phyloP scores from a whole-genome alignment of 2,113 vertebrate species.

The Pitta sordida region DNA sequence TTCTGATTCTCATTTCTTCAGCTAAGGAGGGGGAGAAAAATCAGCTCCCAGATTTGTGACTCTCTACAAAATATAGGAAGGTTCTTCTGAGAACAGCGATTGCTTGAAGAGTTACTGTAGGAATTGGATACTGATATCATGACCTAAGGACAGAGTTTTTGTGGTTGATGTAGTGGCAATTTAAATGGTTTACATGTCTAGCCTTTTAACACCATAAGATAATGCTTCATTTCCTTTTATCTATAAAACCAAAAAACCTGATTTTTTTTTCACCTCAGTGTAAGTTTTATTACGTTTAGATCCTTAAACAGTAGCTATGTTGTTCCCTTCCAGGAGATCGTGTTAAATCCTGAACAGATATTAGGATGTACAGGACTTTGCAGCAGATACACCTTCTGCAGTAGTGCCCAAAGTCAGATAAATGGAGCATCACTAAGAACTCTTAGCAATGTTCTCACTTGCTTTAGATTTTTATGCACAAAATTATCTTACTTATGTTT shows the following conservation, averaged over 20 bases:
- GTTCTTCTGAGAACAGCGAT: not conserved
- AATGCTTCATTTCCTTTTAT: not conserved
- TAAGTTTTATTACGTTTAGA: not conserved
- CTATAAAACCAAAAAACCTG: not conserved
- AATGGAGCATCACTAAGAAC: not conserved
- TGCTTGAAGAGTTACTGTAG: not conserved
- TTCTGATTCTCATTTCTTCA: not conserved
- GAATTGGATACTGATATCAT: not conserved
- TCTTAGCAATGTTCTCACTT: not conserved
- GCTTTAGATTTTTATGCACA: not conserved
- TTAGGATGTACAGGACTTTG: not conserved
- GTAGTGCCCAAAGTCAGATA: not conserved
- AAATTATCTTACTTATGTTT: not conserved
- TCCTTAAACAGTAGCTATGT: not conserved
- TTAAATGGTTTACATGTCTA: not conserved
- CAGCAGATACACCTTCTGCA: not conserved
- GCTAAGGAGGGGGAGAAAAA: not conserved
- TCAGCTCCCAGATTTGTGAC: not conserved
- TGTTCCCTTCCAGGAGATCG: not conserved
- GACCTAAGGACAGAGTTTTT: not conserved
- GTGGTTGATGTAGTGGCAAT: not conserved
- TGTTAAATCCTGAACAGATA: not conserved
- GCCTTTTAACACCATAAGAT: not conserved
- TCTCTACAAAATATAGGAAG: not conserved
- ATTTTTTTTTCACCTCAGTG: not conserved